Conservation (phyloP, 2,888 invertebrate species). For the Tuta absoluta region DNA sequence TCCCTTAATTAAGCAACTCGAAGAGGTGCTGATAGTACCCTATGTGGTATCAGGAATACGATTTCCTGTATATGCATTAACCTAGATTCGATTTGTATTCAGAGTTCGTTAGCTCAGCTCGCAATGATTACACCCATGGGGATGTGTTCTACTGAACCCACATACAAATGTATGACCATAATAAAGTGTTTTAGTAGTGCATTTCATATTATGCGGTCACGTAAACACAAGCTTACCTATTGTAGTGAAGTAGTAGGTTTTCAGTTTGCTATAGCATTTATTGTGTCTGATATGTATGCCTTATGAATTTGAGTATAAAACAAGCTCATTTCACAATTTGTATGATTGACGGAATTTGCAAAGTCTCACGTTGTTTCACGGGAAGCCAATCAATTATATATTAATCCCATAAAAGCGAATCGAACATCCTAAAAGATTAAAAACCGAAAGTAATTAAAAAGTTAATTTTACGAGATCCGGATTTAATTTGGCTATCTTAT, state of each 20-base stretch:
- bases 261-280: no score
- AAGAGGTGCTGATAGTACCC: no score
- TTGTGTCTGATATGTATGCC: no score
- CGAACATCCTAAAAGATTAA: not conserved
- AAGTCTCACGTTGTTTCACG: not conserved
- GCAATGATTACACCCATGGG: slow-evolving; percentile 61
- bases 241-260: no score
- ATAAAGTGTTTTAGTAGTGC: slow-evolving; percentile 1
- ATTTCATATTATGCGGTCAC: slow-evolving; percentile 1
- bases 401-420: slow-evolving; percentile 8
- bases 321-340: no score
- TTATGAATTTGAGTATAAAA: no score
- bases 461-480: slow-evolving; percentile 14
- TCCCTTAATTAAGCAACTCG: no score
- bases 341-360: not conserved
- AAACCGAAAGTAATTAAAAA: slow-evolving; percentile 17
- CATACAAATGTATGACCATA: not conserved
- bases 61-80: slow-evolving; percentile 29
- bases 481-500: not conserved
- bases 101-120: slow-evolving; percentile 67
- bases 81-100: slow-evolving; percentile 67
- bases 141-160: not conserved
- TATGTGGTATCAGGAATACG: slow-evolving; percentile 31
- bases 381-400: slow-evolving; percentile 5
- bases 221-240: not conserved